Evolutionary conservation across 2,113 vertebrate genomes (phyloP).

Genomic region (Oenanthe melanoleuca): DNA sequence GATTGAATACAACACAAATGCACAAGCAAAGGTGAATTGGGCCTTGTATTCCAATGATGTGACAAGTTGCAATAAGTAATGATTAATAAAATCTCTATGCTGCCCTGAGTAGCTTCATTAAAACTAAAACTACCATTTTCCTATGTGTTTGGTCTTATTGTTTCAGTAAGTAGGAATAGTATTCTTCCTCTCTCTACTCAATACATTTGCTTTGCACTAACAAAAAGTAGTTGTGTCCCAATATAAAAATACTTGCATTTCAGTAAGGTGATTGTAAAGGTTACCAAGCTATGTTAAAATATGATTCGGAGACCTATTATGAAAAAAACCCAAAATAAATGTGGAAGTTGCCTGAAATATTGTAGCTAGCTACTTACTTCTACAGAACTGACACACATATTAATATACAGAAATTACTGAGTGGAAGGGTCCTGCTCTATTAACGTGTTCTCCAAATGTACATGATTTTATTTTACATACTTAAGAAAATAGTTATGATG

Average conservation of each 20-base stretch:
- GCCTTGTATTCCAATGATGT: background rate
- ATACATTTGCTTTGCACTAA: background rate
- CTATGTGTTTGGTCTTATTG: background rate
- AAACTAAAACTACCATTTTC: background rate
- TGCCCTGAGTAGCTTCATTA: background rate
- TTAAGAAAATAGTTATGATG: background rate
- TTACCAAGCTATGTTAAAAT: background rate
- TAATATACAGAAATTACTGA: background rate
- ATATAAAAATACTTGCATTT: slow-evolving; percentile 5
- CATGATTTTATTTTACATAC: background rate
- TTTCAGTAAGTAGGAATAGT: background rate
- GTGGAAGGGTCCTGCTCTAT: background rate
- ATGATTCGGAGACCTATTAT: background rate
- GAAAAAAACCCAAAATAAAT: background rate
- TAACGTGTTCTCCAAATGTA: background rate
- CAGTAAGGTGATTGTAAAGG: background rate
- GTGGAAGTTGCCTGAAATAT: background rate
- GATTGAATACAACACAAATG: background rate
- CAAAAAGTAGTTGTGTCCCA: background rate
- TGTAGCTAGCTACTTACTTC: background rate
- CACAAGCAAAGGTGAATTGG: background rate
- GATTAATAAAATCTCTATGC: background rate
- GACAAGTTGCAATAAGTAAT: background rate
- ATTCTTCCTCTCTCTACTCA: background rate
- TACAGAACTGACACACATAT: background rate